Conservation (phyloP, 2,888 invertebrate species). For the Chironomus riparius region DNA sequence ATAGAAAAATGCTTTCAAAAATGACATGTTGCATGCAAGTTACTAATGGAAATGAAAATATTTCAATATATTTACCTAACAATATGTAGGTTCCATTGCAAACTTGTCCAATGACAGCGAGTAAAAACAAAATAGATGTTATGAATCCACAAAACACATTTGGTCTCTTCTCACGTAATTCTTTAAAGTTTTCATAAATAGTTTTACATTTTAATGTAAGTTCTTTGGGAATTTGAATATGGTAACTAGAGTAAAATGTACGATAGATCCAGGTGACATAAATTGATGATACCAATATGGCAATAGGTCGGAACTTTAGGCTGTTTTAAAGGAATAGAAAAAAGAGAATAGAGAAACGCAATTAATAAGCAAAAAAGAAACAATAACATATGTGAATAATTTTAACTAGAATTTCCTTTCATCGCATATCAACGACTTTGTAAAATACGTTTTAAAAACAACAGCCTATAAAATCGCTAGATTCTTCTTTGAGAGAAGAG, state of each 20-base stretch:
- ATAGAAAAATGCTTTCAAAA: no score
- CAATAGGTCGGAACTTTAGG: slow-evolving; percentile 20
- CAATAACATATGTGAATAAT: not conserved
- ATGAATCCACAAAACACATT: slow-evolving; percentile 22
- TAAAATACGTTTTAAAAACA: not conserved
- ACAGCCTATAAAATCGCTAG: not conserved
- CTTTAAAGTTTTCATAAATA: not conserved
- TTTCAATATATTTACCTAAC: not conserved
- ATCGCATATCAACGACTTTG: not conserved
- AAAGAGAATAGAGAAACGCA: not conserved
- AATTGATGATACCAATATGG: slow-evolving; percentile 10
- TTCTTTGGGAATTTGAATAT: slow-evolving; percentile 8
- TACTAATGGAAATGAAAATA: no score
- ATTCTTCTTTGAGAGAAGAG: not conserved
- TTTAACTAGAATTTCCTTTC: not conserved
- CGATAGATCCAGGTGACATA: slow-evolving; percentile 18
- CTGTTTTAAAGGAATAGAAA: not conserved
- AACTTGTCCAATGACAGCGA: slow-evolving; percentile 12
- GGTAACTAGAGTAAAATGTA: slow-evolving; percentile 20
- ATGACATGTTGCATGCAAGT: no score
- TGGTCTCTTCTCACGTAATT: not conserved
- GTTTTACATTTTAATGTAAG: not conserved
- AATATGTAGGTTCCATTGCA: slow-evolving; percentile 17
- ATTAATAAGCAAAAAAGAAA: no score
- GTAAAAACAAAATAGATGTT: slow-evolving; percentile 10